Evolutionary conservation across 2,888 invertebrate species (phyloP), one percentile per base, ranked within the genome.

Genomic region (Tupiocoris notatus): DNA sequence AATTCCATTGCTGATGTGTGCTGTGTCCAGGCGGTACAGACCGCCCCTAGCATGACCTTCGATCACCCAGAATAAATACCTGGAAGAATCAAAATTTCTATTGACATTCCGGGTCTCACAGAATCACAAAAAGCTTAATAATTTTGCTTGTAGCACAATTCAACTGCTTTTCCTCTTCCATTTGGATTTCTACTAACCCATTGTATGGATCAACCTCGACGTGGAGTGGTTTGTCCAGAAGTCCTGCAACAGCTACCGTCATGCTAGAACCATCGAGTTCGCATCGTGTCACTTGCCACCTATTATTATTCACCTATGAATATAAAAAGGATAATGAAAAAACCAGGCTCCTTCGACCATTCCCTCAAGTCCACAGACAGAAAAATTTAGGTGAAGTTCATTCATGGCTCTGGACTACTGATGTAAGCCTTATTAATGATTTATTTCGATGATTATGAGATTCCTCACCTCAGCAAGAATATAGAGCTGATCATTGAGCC

Each of bases 121-220:
- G 2, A 12, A 57, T 6, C n/a, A n/a, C n/a, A n/a, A n/a, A n/a
- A n/a, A n/a, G n/a, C n/a, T n/a, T n/a, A n/a, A 54, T 54, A 54
- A 54, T 54, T 54, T 54, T n/a, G n/a, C n/a, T n/a, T n/a, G n/a
- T n/a, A n/a, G n/a, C n/a, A n/a, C n/a, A n/a, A n/a, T n/a, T n/a
- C n/a, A n/a, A n/a, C n/a, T n/a, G n/a, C n/a, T n/a, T n/a, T n/a
- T n/a, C n/a, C n/a, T n/a, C n/a, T n/a, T n/a, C n/a, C n/a, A n/a
- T n/a, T n/a, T n/a, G n/a, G n/a, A n/a, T n/a, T 39, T 39, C 39
- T 39, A 83, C 86, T 85, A 84, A 92, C 88, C 96, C 97, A 83
- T 96, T 96, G 82, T 93, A 91, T 39, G 97, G 94, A 86, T 97
- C 97, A 0, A 95, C 92, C 85, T 94, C 92, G 80, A 97, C 88